These are phyloP conservation scores for Colostygia pectinataria DNA, from an alignment of 2,888 invertebrate genomes.

Conservation along the genomic window DNA sequence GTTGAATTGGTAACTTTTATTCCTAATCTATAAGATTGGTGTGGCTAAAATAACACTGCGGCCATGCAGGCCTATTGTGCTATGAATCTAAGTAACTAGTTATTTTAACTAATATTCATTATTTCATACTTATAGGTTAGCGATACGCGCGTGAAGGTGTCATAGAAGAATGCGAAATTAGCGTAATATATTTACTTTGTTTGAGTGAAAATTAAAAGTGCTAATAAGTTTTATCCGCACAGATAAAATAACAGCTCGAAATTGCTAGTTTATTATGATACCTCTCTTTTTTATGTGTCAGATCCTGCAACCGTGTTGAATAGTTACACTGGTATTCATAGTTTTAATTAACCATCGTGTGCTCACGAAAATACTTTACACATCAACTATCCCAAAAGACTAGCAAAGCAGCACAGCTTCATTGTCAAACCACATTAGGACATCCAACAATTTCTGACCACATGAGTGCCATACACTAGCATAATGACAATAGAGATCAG, in stretches of 20 bases:
- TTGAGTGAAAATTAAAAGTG: slow-evolving; percentile 9
- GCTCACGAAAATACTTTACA: too few species aligned
- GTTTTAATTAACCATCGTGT: too few species aligned
- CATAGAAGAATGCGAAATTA: slow-evolving; percentile 5
- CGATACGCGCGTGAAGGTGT: slow-evolving; percentile 2
- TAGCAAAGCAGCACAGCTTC: background rate
- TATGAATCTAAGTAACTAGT: too few species aligned
- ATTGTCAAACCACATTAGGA: too few species aligned
- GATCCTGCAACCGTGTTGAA: background rate
- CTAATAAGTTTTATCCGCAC: slow-evolving; percentile 9
- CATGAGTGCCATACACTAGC: too few species aligned
- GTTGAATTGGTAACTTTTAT: too few species aligned
- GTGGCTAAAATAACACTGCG: too few species aligned
- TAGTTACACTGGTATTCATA: background rate
- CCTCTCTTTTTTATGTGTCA: background rate
- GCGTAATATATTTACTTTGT: slow-evolving; percentile 13
- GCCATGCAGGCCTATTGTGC: too few species aligned
- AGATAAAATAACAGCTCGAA: slow-evolving; percentile 8
- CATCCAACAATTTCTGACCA: background rate
- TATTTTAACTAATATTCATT: background rate
- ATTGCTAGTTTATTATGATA: slow-evolving; percentile 5
- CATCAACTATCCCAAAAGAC: background rate
- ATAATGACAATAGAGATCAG: too few species aligned
- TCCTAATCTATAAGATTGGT: too few species aligned
- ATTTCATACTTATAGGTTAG: slow-evolving; percentile 2